Base-by-base conservation (phyloP, 2,113 vertebrate genomes). In the Pseudolaguvia tuberculata region DNA sequence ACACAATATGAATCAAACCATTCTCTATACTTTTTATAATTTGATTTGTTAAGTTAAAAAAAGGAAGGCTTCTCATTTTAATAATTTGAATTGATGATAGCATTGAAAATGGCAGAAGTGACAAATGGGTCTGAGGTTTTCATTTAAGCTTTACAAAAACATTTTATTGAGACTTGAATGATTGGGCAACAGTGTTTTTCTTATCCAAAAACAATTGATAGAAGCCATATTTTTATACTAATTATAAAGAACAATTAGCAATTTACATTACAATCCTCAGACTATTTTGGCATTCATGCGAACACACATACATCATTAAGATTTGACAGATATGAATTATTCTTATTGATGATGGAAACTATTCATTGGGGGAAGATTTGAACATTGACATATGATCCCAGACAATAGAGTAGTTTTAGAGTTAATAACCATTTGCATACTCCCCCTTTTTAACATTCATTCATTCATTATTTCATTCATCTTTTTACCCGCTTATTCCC, bases 11-110 rank as follows among this genome's bases (percentile, higher is more conserved):
- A 80, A 77, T 42, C 39, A 73, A 85, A 81, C 79, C 80, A 81
- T 48, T 21, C 87, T 80, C 77, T 84, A 80, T 83, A 35, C 81
- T 89, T 89, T 84, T 84, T 62, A 84, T 88, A 82, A 88, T 88
- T 84, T 83, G 51, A 31, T 84, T 80, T 79, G 82, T 80, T 82
- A 84, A 78, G 77, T 79, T 83, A 79, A 82, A 77, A 82, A 77
- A 77, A 73, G 76, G 69, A 80, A 72, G 72, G 75, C 77, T 78
- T 84, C 82, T 82, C 82, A 45, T 86, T 84, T 84, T 78, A 79
- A 82, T 83, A 79, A 78, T 84, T 78, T 65, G 73, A 82, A 85
- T 78, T 82, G 82, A 85, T 76, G 83, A 86, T 82, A 45, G 56
- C 55, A 79, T 85, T 83, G 50, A 51, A 77, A 78, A 79, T 72